Conservation (phyloP, 1,140 invertebrate genomes). For the Drosophila athabasca region DNA sequence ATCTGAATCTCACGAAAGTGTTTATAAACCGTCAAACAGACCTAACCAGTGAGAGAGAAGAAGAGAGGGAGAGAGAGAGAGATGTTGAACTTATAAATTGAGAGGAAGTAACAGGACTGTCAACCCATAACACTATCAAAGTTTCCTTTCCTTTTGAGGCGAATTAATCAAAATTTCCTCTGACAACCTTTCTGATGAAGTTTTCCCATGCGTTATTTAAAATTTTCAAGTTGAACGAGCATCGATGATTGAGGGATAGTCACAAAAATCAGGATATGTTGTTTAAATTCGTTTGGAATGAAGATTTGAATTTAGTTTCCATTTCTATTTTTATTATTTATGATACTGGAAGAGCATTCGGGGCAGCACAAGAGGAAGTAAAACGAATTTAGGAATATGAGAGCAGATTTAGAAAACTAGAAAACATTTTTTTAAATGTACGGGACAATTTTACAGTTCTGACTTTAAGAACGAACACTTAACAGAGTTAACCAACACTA, state of each 20-base stretch:
- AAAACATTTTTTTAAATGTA: no score
- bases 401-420: no score
- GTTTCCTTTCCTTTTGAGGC: background rate
- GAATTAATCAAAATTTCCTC: constrained; percentile 43
- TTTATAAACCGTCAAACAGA: constrained; percentile 16
- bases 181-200: constrained; percentile 33
- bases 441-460: no score
- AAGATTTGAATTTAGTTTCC: no score
- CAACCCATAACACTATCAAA: constrained; percentile 41
- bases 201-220: constrained; percentile 9
- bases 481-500: no score
- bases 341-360: no score
- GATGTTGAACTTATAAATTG: constrained; percentile 34
- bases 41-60: background rate
- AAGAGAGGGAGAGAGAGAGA: background rate
- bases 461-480: no score
- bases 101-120: constrained; percentile 30
- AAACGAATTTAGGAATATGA: no score
- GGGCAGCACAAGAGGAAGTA: no score
- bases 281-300: no score
- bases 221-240: constrained; percentile 9
- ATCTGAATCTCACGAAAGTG: constrained; percentile 37
- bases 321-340: no score
- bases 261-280: background rate
- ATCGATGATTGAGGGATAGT: background rate